Evolutionary conservation across 2,797 vertebrate species (phyloP).

Genomic region (Sciaenops ocellatus): DNA sequence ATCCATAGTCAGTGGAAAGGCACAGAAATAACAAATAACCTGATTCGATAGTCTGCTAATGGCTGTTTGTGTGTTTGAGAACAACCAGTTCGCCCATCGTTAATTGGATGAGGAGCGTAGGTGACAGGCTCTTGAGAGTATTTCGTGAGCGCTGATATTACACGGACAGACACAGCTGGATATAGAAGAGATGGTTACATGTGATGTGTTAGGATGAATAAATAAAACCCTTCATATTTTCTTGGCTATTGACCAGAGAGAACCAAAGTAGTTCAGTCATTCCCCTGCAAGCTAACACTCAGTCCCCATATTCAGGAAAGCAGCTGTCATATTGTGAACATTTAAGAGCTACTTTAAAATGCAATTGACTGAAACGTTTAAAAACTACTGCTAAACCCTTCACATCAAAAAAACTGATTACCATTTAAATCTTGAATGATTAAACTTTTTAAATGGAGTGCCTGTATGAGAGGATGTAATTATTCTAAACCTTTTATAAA

Average conservation of each 20-base stretch:
- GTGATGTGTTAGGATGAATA: slow-evolving; percentile 2
- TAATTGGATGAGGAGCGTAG: slow-evolving; percentile 48
- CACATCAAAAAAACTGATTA: slow-evolving; percentile 7
- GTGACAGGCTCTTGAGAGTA: slow-evolving; percentile 29
- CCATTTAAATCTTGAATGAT: slow-evolving; percentile 30
- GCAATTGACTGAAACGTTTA: slow-evolving; percentile 10
- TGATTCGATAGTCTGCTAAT: slow-evolving; percentile 43
- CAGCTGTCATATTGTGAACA: slow-evolving; percentile 35
- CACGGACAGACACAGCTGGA: slow-evolving; percentile 3
- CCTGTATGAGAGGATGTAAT: slow-evolving; percentile 13
- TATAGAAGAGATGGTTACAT: neutral
- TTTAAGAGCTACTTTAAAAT: slow-evolving; percentile 22
- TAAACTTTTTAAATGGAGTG: neutral
- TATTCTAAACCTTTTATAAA: neutral
- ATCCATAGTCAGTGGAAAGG: slow-evolving; percentile 21
- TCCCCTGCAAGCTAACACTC: slow-evolving; percentile 21
- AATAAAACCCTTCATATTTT: slow-evolving; percentile 4
- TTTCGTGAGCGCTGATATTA: slow-evolving; percentile 11
- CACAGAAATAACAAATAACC: slow-evolving; percentile 52
- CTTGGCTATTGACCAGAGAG: slow-evolving; percentile 19
- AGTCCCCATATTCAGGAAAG: slow-evolving; percentile 2
- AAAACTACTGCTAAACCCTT: slow-evolving; percentile 27
- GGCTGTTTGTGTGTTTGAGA: slow-evolving; percentile 39
- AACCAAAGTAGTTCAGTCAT: slow-evolving; percentile 16
- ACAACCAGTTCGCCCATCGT: slow-evolving; percentile 21